These are phyloP conservation scores for Apomyelois bistriatella DNA, from an alignment of 2,888 invertebrate species.

Conservation along the genomic window DNA sequence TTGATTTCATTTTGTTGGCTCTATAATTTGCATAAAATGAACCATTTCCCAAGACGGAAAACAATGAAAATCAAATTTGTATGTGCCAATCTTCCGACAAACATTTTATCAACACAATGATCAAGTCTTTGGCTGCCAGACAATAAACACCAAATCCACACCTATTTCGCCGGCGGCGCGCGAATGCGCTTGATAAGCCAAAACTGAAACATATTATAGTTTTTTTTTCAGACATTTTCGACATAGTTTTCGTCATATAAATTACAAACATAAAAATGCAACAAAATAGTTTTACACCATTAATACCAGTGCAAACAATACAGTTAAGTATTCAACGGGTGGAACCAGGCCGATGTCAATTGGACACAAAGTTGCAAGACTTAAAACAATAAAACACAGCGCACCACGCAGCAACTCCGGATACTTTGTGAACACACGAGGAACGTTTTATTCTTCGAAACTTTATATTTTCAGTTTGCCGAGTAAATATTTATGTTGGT, in stretches of 20 bases:
- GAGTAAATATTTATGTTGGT: constrained; percentile 6
- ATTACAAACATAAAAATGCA: neutral
- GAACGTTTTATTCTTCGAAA: constrained; percentile 7
- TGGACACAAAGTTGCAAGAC: constrained; percentile 12
- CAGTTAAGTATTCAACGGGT: constrained; percentile 6
- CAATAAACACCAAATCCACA: too few species aligned
- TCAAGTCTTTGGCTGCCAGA: too few species aligned
- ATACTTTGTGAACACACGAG: constrained; percentile 4
- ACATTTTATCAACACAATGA: too few species aligned
- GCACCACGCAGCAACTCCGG: neutral
- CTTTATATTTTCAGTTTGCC: constrained; percentile 12
- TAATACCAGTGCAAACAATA: constrained; percentile 4
- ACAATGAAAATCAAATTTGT: too few species aligned
- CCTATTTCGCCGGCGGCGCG: too few species aligned
- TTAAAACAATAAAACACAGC: constrained; percentile 9
- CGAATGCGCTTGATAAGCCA: neutral
- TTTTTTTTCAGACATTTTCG: too few species aligned
- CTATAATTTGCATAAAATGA: too few species aligned
- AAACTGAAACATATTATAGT: too few species aligned
- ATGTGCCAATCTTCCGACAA: too few species aligned
- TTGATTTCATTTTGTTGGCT: too few species aligned
- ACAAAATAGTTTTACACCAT: constrained; percentile 1
- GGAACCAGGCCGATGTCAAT: constrained; percentile 2
- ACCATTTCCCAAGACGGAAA: too few species aligned
- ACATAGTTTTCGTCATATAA: neutral